phyloP scores from a whole-genome alignment of 2,888 invertebrate genomes.

The Drosophila prolongata region DNA sequence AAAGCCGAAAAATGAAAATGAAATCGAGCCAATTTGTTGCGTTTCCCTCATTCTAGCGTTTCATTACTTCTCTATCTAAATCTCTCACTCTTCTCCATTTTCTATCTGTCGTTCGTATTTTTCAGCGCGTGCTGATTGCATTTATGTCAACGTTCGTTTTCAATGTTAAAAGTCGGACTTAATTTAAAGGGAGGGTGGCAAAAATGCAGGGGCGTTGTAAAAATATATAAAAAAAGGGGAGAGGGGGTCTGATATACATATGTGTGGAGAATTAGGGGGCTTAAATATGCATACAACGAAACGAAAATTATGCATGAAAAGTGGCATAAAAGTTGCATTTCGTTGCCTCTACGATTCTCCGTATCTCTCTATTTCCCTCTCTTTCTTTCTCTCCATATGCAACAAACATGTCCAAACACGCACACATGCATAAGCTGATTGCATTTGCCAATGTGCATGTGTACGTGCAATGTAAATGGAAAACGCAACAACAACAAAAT shows the following conservation, averaged over 20 bases:
- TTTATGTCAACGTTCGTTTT: conserved; percentile 82
- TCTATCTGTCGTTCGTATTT: conserved; percentile 17
- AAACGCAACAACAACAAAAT: conserved; percentile 4
- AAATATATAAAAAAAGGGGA: neutral
- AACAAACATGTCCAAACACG: conserved; percentile 44
- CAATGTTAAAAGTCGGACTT: conserved; percentile 71
- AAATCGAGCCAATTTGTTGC: neutral
- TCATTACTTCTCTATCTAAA: conserved; percentile 1
- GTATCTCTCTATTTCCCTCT: neutral
- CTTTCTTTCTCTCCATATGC: conserved; percentile 19
- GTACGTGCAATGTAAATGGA: conserved; percentile 16
- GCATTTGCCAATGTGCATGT: conserved; percentile 14
- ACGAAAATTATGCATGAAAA: conserved; percentile 66
- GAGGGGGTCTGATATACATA: too few species aligned
- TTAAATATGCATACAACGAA: conserved; percentile 33
- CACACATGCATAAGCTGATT: conserved; percentile 21
- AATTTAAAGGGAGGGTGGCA: neutral
- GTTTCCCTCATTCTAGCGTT: too few species aligned
- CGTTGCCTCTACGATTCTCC: conserved; percentile 8
- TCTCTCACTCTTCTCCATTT: conserved; percentile 9
- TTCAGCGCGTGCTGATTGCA: conserved; percentile 73
- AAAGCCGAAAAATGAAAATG: conserved; percentile 1
- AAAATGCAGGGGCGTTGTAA: conserved; percentile 1
- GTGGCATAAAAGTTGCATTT: conserved; percentile 53
- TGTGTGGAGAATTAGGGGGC: neutral